Evolutionary conservation across 2,797 vertebrate genomes (phyloP), one percentile per base, ranked within the genome.

Genomic region (Okamejei kenojei): DNA sequence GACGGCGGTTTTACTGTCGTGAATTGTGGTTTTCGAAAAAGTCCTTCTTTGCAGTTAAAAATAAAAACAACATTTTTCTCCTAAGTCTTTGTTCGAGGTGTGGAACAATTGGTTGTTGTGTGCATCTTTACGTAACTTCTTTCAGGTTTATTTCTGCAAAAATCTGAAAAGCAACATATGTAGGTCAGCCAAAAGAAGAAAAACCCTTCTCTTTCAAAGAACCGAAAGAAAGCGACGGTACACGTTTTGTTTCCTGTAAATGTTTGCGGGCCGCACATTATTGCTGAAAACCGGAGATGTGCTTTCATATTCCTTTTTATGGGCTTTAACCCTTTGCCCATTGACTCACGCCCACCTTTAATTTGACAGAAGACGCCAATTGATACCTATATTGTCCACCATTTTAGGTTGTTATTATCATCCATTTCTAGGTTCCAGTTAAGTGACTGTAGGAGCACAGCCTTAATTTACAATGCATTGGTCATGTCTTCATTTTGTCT

Each of bases 151-250:
- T 63, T 88, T 68, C 65, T 88, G 58, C 58, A 63, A n/a, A 88
- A 88, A 29, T 88, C 65, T 88, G 84, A 35, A 88, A 88, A 68
- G 84, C 84, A 88, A 68, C 19, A 15, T 88, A 88, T 88, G n/a
- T 88, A 88, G 84, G 84, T 88, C 84, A 88, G 84, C n/a, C 63
- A n/a, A 88, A 88, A 88, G 84, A 65, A 54, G 45, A 54, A 54
- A n/a, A 88, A 68, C 84, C 84, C 9, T 32, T 88, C 61, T 88
- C 61, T 88, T 88, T 88, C 84, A 88, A 68, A 88, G 84, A 65
- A 88, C 15, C 84, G 65, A 88, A 65, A 65, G 54, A 86, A 35
- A 68, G 68, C 63, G 61, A 88, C 19, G n/a, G 45, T 65, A 88
- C 32, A 32, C 21, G 35, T 35, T 88, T 63, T 68, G 84, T 88